Evolutionary conservation across 2,888 invertebrate species (phyloP), one percentile per base, ranked within the genome.

Genomic region (Athalia circularis): DNA sequence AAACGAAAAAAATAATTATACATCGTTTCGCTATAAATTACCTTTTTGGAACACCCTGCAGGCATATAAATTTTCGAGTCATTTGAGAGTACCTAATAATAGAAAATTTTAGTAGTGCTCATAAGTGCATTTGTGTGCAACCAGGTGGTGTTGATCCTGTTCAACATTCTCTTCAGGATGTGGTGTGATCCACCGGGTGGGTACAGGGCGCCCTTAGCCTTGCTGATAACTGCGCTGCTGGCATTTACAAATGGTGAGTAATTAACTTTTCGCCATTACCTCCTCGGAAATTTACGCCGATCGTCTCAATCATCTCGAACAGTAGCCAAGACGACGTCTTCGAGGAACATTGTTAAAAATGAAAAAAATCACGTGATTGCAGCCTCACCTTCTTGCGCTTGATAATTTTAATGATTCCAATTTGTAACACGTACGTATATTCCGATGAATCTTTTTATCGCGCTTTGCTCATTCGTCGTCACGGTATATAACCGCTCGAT

Each of bases 151-250:
- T 75, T 75, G 47, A 50, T 75, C 75, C 62, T 75, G 50, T n/a
- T 52, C 64, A 61, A 62, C 50, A 45, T 75, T 75, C 5, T 52
- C 64, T 62, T 52, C 75, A 88, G 84, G 83, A 90, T 90, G 90
- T 86, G 89, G 87, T 87, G 86, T 78, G 87, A 86, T 82, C 85
- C 88, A 85, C 89, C 88, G 82, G 88, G 86, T 80, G 86, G 85
- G 65, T 75, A 84, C 81, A 72, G 80, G 77, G 77, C 84, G 82
- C 83, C 81, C 80, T 82, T 86, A 77, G 85, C 86, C 77, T 84
- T 89, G 82, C 79, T 89, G 13, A 77, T 84, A 50, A 65, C 89
- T 67, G 82, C 85, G 80, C 62, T 85, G 67, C 81, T 88, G 80
- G 83, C 85, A 80, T 84, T 88, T 81, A 85, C 82, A 61, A 85